Percentiles rank a stretch among this genome's conserved stretches.
These are phyloP conservation scores for Branchinecta sandiegonensis DNA, from an alignment of 2,888 invertebrate genomes.

Conservation along the genomic window DNA sequence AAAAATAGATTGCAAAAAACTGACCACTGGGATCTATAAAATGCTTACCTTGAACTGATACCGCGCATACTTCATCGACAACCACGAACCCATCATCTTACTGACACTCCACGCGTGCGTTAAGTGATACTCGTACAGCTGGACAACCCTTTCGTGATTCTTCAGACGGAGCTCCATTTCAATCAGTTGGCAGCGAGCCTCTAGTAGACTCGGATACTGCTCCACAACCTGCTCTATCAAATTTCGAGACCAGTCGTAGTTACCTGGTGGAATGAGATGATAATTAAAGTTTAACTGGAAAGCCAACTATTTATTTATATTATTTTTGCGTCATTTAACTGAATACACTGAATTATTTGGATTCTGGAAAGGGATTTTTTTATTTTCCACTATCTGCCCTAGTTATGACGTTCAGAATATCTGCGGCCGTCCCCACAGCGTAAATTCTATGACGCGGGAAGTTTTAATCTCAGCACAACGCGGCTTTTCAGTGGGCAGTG, in stretches of 20 bases:
- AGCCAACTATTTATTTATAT: too few species aligned
- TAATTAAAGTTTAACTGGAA: too few species aligned
- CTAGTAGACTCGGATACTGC: constrained; percentile 37
- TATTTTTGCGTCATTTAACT: too few species aligned
- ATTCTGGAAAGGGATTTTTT: too few species aligned
- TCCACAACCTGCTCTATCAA: constrained; percentile 37
- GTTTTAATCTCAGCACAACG: too few species aligned
- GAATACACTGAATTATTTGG: too few species aligned
- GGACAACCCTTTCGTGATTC: constrained; percentile 33
- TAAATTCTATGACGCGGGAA: too few species aligned
- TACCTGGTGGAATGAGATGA: constrained; percentile 32
- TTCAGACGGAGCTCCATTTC: constrained; percentile 38
- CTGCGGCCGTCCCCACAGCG: too few species aligned
- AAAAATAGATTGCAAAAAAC: too few species aligned
- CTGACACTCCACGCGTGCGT: constrained; percentile 27
- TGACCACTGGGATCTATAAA: not conserved
- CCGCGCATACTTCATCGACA: constrained; percentile 39
- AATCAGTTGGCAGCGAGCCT: constrained; percentile 38
- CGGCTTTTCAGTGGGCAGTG: too few species aligned
- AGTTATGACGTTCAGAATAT: too few species aligned
- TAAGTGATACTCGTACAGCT: constrained; percentile 35
- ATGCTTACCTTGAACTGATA: constrained; percentile 37
- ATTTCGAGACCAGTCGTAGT: constrained; percentile 35
- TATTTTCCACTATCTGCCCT: too few species aligned
- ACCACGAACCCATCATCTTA: constrained; percentile 33